Base-by-base conservation (phyloP, 2,113 vertebrate genomes). In the Triplophysa dalaica region DNA sequence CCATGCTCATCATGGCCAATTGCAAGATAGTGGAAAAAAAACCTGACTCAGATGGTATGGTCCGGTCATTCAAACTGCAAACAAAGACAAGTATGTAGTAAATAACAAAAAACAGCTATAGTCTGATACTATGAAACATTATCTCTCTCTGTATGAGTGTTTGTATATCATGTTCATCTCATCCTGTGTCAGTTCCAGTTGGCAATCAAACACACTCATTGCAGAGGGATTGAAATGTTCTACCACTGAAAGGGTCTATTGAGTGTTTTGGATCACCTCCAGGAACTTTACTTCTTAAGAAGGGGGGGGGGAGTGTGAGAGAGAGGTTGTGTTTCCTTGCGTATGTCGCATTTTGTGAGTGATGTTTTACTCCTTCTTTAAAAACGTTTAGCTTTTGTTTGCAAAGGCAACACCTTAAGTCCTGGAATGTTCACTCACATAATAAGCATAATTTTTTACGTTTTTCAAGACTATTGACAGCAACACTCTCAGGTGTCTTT, bases 191-290 rank as follows among this genome's bases (percentile, higher is more conserved):
- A 14, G 14, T 41, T 58, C 8, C 26, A 9, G 41, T 58, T n/a
- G 38, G 54, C 52, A 73, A 17, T 26, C 43, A 50, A 60, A 60
- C 33, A 43, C 33, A 73, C 3, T 60, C 8, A 16, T 17, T 60
- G 60, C 33, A 73, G 16, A 73, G n/a, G 2, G 41, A 4, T n/a
- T 56, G 8, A 43, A 73, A 60, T 73, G 3, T 72, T 72, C 68
- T 38, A 14, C 24, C 48, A 11, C 50, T 54, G 2, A 68, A 48
- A 24, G 13, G 13, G 52, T 29, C 4, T 5, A 2, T 19, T 14
- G 11, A 67, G 10, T 70, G 50, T 21, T 72, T 38, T 72, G 70
- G 33, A 60, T 14, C 13, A 41, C n/a, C n/a, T 41, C n/a, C 70
- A 73, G 21, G 54, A 22, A 11, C 21, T 38, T 56, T 60, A 73